These are phyloP conservation scores for Enteromius argenteus DNA, from an alignment of 2,797 vertebrate genomes.

Conservation along the genomic window DNA sequence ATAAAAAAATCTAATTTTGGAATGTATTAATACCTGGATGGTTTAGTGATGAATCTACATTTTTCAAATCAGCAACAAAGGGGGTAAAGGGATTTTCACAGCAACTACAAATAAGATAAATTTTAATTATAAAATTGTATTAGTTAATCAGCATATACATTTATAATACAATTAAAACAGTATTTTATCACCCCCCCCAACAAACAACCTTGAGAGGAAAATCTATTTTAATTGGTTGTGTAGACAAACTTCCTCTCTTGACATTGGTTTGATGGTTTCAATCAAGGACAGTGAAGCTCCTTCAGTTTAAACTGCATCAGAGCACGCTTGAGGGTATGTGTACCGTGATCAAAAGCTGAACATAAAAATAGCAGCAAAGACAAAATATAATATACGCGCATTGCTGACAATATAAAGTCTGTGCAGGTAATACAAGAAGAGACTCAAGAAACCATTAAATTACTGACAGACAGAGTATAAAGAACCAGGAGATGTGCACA, in stretches of 20 bases:
- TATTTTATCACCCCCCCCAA: neutral
- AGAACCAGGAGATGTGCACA: neutral
- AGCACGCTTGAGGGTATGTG: neutral
- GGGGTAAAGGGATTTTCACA: neutral
- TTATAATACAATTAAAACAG: neutral
- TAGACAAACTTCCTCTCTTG: neutral
- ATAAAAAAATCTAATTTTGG: too few relatives aligned
- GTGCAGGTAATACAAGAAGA: constrained; percentile 5
- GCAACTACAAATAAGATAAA: neutral
- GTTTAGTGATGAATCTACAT: neutral
- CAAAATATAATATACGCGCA: constrained; percentile 1
- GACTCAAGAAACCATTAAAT: neutral
- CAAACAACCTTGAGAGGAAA: constrained; percentile 10
- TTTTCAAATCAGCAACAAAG: neutral
- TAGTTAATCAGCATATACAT: neutral
- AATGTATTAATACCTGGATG: too few relatives aligned
- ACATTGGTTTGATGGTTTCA: constrained; percentile 14
- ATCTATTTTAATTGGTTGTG: constrained; percentile 6
- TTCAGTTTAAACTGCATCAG: constrained; percentile 24
- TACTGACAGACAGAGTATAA: neutral
- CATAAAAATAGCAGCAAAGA: constrained; percentile 45
- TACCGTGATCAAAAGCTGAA: constrained; percentile 30
- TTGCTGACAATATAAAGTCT: neutral
- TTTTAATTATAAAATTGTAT: neutral
- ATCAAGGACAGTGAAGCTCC: neutral